A percentile compares a stretch with the other conserved stretches of the same genome.
Conservation (phyloP, 1,140 invertebrate species). For the Tachypleus tridentatus region DNA sequence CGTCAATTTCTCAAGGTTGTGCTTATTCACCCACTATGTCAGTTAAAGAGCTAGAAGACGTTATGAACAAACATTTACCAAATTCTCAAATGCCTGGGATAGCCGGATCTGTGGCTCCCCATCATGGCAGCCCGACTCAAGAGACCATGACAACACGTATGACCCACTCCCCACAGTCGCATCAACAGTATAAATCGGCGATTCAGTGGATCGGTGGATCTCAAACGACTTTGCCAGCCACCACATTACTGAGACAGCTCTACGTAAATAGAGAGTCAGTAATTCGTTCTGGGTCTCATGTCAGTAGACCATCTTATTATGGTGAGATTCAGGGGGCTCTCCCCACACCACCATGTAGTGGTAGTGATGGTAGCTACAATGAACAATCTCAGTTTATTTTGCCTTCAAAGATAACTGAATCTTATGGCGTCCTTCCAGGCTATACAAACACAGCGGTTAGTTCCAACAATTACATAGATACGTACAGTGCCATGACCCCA, state of each 20-base stretch:
- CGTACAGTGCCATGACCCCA: conserved; percentile 77
- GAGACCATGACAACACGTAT: background rate
- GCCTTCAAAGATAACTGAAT: conserved; percentile 7
- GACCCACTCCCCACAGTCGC: background rate
- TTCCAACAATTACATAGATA: conserved; percentile 26
- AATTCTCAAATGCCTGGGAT: too few species aligned
- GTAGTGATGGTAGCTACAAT: background rate
- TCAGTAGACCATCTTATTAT: conserved; percentile 22
- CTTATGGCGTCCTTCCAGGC: conserved; percentile 25
- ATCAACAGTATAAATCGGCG: background rate
- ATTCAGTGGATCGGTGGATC: background rate
- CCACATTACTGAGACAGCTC: conserved; percentile 4
- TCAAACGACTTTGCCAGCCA: background rate
- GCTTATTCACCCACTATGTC: conserved; percentile 12
- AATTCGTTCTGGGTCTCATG: conserved; percentile 45
- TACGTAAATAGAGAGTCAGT: conserved; percentile 18
- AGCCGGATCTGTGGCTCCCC: too few species aligned
- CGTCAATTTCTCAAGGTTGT: background rate
- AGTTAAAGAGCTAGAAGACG: conserved; percentile 65
- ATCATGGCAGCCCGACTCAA: too few species aligned
- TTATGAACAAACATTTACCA: conserved; percentile 90
- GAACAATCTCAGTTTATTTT: conserved; percentile 31
- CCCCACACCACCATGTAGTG: conserved; percentile 59
- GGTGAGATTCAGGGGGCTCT: conserved; percentile 47
- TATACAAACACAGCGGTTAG: conserved; percentile 5